These are phyloP conservation scores for Lasioglossum zephyrum DNA, from an alignment of 2,888 invertebrate species.

Conservation along the genomic window DNA sequence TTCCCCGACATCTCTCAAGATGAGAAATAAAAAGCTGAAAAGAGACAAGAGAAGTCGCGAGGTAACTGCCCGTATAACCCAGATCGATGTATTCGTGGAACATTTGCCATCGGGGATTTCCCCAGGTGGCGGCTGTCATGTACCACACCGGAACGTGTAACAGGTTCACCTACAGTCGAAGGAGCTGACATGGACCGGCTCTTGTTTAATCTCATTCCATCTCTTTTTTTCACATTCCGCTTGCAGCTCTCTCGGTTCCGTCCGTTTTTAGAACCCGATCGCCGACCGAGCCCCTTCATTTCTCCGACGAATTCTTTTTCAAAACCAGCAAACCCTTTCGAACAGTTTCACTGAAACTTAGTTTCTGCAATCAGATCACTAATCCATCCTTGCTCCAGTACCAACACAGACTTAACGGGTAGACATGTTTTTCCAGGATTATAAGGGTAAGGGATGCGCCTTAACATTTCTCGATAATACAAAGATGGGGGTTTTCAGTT, in stretches of 20 bases:
- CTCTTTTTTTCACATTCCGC: constrained; percentile 30
- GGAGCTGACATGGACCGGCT: constrained; percentile 51
- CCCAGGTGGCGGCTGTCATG: constrained; percentile 68
- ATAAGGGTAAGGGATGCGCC: no score
- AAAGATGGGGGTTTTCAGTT: no score
- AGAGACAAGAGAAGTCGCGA: constrained; percentile 34
- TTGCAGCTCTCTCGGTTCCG: constrained; percentile 5
- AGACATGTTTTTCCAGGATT: no score
- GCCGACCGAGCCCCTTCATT: background rate
- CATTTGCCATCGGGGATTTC: constrained; percentile 69
- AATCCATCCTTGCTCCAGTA: no score
- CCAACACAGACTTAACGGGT: no score
- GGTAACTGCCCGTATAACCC: constrained; percentile 49
- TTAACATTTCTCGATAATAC: no score
- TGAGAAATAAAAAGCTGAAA: constrained; percentile 37
- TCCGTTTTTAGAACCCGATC: background rate
- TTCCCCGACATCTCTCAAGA: constrained; percentile 22
- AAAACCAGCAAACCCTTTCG: background rate
- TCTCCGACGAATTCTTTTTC: background rate
- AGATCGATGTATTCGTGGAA: constrained; percentile 52
- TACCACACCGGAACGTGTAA: constrained; percentile 66
- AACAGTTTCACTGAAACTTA: background rate
- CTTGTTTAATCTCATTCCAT: constrained; percentile 36
- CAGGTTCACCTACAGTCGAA: constrained; percentile 64
- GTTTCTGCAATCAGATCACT: background rate